Conservation (phyloP, 1,140 invertebrate species). For the Araneus ventricosus region DNA sequence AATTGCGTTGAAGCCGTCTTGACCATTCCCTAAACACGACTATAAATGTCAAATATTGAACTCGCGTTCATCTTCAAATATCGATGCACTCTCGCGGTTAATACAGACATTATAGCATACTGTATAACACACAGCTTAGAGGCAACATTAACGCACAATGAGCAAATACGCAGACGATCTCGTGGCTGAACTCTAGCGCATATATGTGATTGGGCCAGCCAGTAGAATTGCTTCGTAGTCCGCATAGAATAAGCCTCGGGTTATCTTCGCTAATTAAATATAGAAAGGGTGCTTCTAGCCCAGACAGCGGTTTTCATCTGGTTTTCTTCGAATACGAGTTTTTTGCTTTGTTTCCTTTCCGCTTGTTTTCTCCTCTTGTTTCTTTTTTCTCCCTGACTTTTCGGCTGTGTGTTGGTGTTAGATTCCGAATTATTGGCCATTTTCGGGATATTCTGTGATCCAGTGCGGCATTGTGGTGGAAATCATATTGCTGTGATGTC, state of each 20-base stretch:
- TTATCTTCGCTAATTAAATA: constrained; percentile 67
- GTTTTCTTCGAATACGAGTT: neutral
- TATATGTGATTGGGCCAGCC: constrained; percentile 35
- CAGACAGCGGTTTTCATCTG: neutral
- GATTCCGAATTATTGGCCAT: constrained; percentile 27
- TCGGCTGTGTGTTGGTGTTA: neutral
- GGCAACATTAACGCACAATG: constrained; percentile 70
- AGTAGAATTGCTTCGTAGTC: constrained; percentile 35
- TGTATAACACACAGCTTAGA: constrained; percentile 50
- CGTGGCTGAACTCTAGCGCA: constrained; percentile 40
- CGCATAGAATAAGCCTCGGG: constrained; percentile 58
- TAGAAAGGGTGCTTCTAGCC: constrained; percentile 43
- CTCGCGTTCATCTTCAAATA: constrained; percentile 49
- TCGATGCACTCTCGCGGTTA: neutral
- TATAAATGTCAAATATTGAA: constrained; percentile 64
- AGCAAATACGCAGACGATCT: constrained; percentile 61
- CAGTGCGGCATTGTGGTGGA: neutral
- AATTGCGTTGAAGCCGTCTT: neutral
- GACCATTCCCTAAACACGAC: neutral
- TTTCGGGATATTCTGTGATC: neutral
- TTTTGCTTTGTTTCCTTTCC: neutral
- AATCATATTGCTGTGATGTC: neutral
- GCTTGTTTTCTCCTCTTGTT: neutral
- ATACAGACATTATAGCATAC: constrained; percentile 38
- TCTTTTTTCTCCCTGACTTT: neutral